Conservation (phyloP, 2,113 vertebrate species). For the Ginglymostoma cirratum region DNA sequence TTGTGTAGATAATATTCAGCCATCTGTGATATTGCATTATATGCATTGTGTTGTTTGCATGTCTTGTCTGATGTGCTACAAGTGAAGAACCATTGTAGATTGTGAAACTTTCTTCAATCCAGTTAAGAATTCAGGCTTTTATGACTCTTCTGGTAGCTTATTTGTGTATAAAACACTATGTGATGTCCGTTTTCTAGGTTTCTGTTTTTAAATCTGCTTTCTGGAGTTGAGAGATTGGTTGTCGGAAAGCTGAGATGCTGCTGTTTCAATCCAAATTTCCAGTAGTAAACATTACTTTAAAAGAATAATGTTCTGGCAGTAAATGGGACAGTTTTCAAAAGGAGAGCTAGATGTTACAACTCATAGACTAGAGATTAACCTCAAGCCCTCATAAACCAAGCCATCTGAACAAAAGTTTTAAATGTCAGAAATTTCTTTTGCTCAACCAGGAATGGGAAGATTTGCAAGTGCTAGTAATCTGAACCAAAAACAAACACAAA, state of each 20-base stretch:
- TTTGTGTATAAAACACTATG: not conserved
- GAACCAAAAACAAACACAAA: not conserved
- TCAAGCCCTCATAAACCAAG: not conserved
- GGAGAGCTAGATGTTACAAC: not conserved
- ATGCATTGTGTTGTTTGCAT: not conserved
- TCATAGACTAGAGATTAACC: not conserved
- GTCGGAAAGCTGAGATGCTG: not conserved
- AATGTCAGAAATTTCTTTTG: not conserved
- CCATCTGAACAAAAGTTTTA: not conserved
- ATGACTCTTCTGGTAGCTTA: not conserved
- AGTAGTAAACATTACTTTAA: not conserved
- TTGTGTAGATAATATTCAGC: not conserved
- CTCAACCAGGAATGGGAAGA: not conserved
- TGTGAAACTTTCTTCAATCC: not conserved
- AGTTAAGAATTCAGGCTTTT: not conserved
- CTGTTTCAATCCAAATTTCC: constrained; percentile 6
- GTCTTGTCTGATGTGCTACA: not conserved
- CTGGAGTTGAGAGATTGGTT: not conserved
- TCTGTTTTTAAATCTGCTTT: not conserved
- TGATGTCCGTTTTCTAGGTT: not conserved
- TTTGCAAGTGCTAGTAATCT: not conserved
- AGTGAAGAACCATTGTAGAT: not conserved
- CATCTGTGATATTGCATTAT: not conserved
- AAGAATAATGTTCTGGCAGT: not conserved
- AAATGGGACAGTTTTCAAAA: not conserved